Base-by-base conservation (phyloP, 92 coral and sea anemone species). In the Siderastrea siderea region DNA sequence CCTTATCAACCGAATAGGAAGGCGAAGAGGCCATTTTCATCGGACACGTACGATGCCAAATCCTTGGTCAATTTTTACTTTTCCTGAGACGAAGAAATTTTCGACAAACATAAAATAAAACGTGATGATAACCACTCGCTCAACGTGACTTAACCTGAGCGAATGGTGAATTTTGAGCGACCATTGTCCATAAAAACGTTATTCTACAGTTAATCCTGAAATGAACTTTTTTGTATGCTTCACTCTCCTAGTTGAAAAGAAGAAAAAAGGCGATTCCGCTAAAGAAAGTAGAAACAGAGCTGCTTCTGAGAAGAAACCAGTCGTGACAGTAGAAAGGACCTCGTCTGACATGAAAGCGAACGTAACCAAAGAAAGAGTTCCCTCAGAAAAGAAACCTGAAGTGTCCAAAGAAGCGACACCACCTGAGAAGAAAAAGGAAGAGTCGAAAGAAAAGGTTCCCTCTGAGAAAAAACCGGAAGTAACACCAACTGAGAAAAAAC, bases 381-480 rank as follows among this genome's bases (percentile, higher is more conserved):
- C 43, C 11, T 54, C 83, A 26, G 85, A 68, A 15, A 70, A 68
- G 77, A 68, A 81, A 70, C 43, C 15, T 3, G 65, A 82, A 16
- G 84, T 16, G n/a, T n/a, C 74, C 0, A 81, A 52, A 16, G 84
- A 80, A 44, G 68, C 51, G 75, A 53, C 68, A 1, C 75, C 84
- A 9, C 63, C 83, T 4, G 85, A 50, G 11, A 55, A 80, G 51
- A 52, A 67, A 68, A 44, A 65, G 58, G 75, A 80, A 10, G 66
- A 1, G 10, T 15, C 65, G 14, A 82, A 82, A 47, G 86, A 82
- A 13, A 82, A 16, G 55, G 47, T 11, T 1, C 86, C 86, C 10
- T 55, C 86, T 4, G 86, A 71, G 9, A 81, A 81, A 68, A 81
- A 81, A 10, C 68, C 55, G 19, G 77, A 68, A 43, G 65, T 54